Conservation (phyloP, 2,888 invertebrate species). For the Dendrolimus pini region DNA sequence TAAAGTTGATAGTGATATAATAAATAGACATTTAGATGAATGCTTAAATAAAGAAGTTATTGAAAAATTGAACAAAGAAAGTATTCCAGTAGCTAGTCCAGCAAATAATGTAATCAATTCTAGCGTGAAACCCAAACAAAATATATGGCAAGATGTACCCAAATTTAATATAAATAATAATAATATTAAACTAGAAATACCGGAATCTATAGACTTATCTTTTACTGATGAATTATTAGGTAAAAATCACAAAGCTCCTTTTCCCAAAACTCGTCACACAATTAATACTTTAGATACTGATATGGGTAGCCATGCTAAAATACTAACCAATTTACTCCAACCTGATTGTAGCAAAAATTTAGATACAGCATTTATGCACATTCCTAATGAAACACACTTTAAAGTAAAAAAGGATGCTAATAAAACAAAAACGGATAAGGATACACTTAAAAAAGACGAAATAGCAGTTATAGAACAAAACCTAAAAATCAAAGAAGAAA, state of each 20-base stretch:
- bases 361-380: neutral
- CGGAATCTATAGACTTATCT: slow-evolving; percentile 3
- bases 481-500: slow-evolving; percentile 12
- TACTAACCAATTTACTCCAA: no score
- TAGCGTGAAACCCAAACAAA: slow-evolving; percentile 3
- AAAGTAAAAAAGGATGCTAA: slow-evolving; percentile 1
- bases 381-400: neutral
- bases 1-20: slow-evolving; percentile 36
- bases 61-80: slow-evolving; percentile 29
- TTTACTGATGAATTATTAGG: slow-evolving; percentile 3
- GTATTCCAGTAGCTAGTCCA: slow-evolving; percentile 4
- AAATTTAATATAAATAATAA: slow-evolving; percentile 6
- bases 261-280: no score
- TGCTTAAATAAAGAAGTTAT: slow-evolving; percentile 59
- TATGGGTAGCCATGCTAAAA: neutral
- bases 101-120: slow-evolving; percentile 3
- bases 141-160: slow-evolving; percentile 1
- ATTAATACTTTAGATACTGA: neutral
- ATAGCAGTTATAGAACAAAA: slow-evolving; percentile 17
- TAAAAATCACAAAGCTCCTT: neutral
- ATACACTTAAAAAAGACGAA: neutral
- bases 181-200: slow-evolving; percentile 3
- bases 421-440: slow-evolving; percentile 5
- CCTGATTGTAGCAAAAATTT: neutral
- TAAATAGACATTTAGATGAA: slow-evolving; percentile 65